Evolutionary conservation across 2,888 invertebrate genomes (phyloP), one percentile per base, ranked within the genome.

Genomic region (Meandrusa payeni): DNA sequence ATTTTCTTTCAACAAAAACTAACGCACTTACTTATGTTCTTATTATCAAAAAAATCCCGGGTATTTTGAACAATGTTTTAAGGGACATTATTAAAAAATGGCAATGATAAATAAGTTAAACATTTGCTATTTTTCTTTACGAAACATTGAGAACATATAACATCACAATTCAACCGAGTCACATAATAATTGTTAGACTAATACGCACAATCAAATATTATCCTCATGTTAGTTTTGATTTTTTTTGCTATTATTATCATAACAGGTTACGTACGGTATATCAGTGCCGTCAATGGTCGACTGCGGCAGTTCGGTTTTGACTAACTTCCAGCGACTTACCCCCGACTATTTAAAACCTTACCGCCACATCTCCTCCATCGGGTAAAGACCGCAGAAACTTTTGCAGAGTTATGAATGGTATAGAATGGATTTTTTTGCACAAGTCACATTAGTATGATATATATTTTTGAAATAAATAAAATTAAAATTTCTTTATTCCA

Each of bases 311-410:
- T 62, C 53, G 54, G 47, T 47, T 57, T 59, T 55, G 48, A 80
- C 77, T 80, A 69, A 70, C 59, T 57, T 48, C 45, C 45, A 47
- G 13, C 34, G 52, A 65, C 43, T 50, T 48, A 65, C 63, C 72
- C 51, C 68, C 64, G 64, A 64, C 69, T 65, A 58, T 80, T 69
- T 76, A 76, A 75, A 66, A 72, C 53, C 47, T 54, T 55, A 50
- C 55, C 54, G 50, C 46, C 57, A n/a, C n/a, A 52, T 58, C 69
- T 62, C 62, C 76, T 71, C 67, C 72, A 68, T 46, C 46, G 27
- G 19, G 39, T 33, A 43, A 34, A 36, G 47, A 45, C 28, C 37
- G 41, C 46, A 50, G 49, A 48, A 36, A 45, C 34, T 32, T 40
- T 10, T 31, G 43, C 38, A 54, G 56, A 50, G 38, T 36, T 46